A percentile compares a stretch with the other conserved stretches of the same genome.
Evolutionary conservation across 2,113 vertebrate species (phyloP).

Genomic region (Eptatretus burgeri): DNA sequence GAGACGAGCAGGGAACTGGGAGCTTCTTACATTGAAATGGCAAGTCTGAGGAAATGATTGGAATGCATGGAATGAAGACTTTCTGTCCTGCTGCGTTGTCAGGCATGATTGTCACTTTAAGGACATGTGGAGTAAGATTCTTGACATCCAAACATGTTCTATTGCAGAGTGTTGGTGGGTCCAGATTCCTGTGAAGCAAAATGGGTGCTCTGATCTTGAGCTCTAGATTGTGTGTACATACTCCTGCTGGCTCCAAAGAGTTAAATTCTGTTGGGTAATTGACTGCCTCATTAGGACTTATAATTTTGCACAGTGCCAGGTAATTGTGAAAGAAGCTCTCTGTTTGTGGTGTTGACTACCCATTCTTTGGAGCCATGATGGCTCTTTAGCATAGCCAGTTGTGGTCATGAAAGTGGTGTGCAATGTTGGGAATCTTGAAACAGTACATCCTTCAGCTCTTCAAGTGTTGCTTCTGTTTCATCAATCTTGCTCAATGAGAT

Average conservation of each 20-base stretch:
- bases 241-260: neutral
- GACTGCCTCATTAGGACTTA: conserved; percentile 1
- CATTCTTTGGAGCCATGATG: neutral
- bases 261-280: neutral
- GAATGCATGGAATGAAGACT: too few relatives aligned
- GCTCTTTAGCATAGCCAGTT: conserved; percentile 2
- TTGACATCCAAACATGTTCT: too few relatives aligned
- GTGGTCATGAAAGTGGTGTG: conserved; percentile 1
- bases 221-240: neutral
- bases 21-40: too few relatives aligned
- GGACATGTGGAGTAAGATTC: neutral
- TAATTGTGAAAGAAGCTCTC: neutral
- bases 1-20: too few relatives aligned
- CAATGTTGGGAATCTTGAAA: neutral
- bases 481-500: neutral
- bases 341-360: neutral
- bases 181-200: too few relatives aligned
- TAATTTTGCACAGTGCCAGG: neutral
- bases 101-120: neutral
- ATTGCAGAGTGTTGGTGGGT: too few relatives aligned
- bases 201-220: too few relatives aligned
- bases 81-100: neutral
- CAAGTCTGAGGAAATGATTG: too few relatives aligned
- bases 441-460: neutral
- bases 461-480: neutral